Evolutionary conservation across 1,140 invertebrate genomes (phyloP).

Genomic region (Caenorhabditis latens): DNA sequence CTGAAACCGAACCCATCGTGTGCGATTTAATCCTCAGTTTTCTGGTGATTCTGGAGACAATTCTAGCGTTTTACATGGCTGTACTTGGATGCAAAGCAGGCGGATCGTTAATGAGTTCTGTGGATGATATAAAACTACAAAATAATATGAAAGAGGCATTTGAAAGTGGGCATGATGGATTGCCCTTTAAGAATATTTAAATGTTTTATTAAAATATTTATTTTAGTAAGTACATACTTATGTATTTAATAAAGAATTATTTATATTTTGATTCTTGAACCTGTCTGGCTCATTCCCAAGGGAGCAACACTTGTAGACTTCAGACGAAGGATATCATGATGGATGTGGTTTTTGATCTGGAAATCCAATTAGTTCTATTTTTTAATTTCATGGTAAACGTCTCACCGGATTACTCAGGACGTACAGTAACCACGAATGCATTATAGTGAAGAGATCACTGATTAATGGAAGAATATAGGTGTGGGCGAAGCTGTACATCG

Average conservation of each 20-base stretch:
- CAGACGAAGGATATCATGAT: background rate
- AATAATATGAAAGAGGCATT: constrained; percentile 46
- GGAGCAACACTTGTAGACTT: background rate
- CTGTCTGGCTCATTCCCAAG: background rate
- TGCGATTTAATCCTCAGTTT: constrained; percentile 17
- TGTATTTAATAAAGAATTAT: background rate
- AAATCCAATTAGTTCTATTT: background rate
- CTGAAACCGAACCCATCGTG: constrained; percentile 15
- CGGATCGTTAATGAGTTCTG: constrained; percentile 21
- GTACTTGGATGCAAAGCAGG: constrained; percentile 38
- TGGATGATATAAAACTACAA: constrained; percentile 33
- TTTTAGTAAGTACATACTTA: background rate
- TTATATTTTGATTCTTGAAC: background rate
- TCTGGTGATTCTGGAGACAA: constrained; percentile 16
- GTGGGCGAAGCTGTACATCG: background rate
- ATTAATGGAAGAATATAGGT: background rate
- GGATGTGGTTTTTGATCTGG: background rate
- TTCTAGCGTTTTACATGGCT: constrained; percentile 19
- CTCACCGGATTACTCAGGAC: background rate
- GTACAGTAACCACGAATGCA: background rate
- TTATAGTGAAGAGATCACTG: constrained; percentile 20
- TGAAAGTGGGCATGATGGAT: constrained; percentile 20
- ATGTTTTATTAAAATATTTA: background rate
- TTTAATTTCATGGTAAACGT: background rate
- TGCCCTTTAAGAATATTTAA: constrained; percentile 26